Evolutionary conservation across 2,797 vertebrate genomes (phyloP).

Genomic region (Cossypha heuglini): DNA sequence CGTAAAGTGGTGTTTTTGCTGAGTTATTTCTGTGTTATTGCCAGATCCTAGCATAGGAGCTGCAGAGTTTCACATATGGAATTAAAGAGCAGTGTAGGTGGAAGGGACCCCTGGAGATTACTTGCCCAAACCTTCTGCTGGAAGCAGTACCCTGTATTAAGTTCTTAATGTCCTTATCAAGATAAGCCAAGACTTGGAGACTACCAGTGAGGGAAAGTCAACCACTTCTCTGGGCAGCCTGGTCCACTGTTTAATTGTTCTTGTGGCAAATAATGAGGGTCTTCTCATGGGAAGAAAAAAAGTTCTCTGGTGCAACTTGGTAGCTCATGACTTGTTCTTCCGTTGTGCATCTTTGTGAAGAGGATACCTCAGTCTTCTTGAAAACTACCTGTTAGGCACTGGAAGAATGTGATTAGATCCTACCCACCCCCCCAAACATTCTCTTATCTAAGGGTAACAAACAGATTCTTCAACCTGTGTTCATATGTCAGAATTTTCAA

Average conservation of each 20-base stretch:
- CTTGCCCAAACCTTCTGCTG: not conserved
- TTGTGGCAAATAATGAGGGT: accelerated
- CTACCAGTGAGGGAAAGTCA: not conserved
- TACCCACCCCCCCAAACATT: not conserved
- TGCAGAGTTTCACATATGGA: not conserved
- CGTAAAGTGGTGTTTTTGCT: not conserved
- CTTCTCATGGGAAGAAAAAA: not conserved
- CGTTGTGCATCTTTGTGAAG: not conserved
- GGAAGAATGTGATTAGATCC: not conserved
- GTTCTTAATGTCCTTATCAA: not conserved
- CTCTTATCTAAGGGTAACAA: not conserved
- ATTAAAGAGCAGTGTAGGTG: not conserved
- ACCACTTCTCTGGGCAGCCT: not conserved
- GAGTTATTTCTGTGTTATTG: not conserved
- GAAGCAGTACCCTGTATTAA: not conserved
- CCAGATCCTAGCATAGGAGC: not conserved
- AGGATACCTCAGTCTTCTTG: not conserved
- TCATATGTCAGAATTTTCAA: not conserved
- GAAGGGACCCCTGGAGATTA: not conserved
- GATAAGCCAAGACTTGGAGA: not conserved
- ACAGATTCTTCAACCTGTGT: not conserved
- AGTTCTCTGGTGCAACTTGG: not conserved
- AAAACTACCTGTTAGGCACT: not conserved
- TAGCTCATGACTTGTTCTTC: not conserved
- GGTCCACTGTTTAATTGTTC: not conserved